Evolutionary conservation across 2,113 vertebrate species (phyloP), one percentile per base, ranked within the genome.

Genomic region (Barbus barbus): DNA sequence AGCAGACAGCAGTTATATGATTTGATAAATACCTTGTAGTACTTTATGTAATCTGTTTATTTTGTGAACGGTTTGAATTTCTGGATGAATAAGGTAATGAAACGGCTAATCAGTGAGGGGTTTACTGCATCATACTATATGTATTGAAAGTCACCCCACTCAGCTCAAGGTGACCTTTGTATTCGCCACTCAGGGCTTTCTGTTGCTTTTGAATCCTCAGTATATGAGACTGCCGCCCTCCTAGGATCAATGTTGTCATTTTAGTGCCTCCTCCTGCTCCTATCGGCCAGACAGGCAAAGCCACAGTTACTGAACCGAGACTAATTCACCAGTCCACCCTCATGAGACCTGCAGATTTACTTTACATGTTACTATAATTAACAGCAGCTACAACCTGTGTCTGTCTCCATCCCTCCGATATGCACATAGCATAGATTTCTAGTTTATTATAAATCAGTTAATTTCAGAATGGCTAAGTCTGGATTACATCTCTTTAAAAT

Each of bases 211-310:
- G 85, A 65, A 83, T 72, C 53, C 14, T 60, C 63, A 20, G 51
- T 16, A 83, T 28, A 24, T 38, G 31, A 63, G 51, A 56, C 51
- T 14, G 73, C 36, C 82, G 91, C 86, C 90, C 92, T 90, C 90
- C 85, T 5, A 81, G 91, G 89, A 93, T 92, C 79, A 89, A 93
- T 91, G 46, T 86, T 90, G 90, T 91, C 90, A 65, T 86, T 86
- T 91, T 82, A 69, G 84, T 82, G 88, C 84, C 89, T 82, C 87
- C 41, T 56, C 83, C 83, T n/a, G n/a, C n/a, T 87, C 84, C 84
- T 81, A 83, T 93, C 92, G 92, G 78, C 80, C 16, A 76, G 58
- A 61, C 88, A 89, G 90, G 88, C 88, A 83, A 88, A 86, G 79
- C 84, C 24, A 53, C 53, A 22, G 24, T 51, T 38, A 46, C 44